These are phyloP conservation scores for Priocnemis perturbator DNA, from an alignment of 2,888 invertebrate species.

Conservation along the genomic window DNA sequence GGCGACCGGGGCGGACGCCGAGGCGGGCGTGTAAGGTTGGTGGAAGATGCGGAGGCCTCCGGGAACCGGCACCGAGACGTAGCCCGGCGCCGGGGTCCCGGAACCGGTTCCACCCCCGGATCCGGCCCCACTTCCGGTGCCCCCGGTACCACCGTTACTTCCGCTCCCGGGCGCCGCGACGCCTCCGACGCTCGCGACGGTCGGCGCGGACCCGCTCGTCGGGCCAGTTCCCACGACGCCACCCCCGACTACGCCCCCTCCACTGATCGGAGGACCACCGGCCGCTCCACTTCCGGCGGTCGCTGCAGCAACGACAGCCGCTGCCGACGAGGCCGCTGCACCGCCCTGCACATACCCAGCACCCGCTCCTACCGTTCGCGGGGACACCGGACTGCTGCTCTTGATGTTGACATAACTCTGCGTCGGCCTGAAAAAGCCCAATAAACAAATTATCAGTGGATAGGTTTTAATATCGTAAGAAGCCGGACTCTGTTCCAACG, in stretches of 20 bases:
- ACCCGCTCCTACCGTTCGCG: slow-evolving; percentile 67
- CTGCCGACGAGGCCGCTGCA: slow-evolving; percentile 50
- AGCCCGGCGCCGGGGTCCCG: slow-evolving; percentile 26
- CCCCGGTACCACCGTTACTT: slow-evolving; percentile 45
- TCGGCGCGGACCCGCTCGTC: slow-evolving; percentile 33
- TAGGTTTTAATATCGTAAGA: too few species aligned
- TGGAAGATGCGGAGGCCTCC: slow-evolving; percentile 71
- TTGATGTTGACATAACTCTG: slow-evolving; percentile 73
- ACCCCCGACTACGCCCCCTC: slow-evolving; percentile 4
- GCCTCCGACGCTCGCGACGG: slow-evolving; percentile 35
- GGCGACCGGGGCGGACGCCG: slow-evolving; percentile 46
- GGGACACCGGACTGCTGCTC: slow-evolving; percentile 71
- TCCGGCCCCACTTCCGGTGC: neutral
- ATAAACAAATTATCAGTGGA: neutral
- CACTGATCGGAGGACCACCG: slow-evolving; percentile 38
- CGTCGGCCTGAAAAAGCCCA: slow-evolving; percentile 64
- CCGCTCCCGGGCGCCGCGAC: slow-evolving; percentile 1
- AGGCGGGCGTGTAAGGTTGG: slow-evolving; percentile 69
- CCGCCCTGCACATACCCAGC: slow-evolving; percentile 66
- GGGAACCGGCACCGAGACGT: slow-evolving; percentile 76
- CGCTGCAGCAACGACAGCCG: slow-evolving; percentile 42
- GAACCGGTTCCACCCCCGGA: neutral
- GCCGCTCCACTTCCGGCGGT: slow-evolving; percentile 40
- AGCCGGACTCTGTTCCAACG: too few species aligned
- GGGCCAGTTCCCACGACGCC: slow-evolving; percentile 16